Base-by-base conservation (phyloP, 2,113 vertebrate genomes). In the Solea solea region DNA sequence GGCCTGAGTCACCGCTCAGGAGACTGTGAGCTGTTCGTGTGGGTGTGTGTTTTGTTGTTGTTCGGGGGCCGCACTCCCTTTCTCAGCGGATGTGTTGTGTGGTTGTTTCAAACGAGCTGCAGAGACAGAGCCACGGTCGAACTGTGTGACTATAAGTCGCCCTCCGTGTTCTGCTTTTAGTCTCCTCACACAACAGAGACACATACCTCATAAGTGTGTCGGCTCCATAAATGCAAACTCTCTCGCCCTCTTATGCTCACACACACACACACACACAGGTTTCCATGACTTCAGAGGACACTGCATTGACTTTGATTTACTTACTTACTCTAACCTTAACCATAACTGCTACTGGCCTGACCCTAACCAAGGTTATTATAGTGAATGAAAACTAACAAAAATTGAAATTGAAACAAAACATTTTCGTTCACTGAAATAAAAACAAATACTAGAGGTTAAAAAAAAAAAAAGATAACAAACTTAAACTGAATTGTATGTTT, bases 191-290 rank as follows among this genome's bases (percentile, higher is more conserved):
- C 87, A 62, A 64, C 58, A 61, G 67, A 86, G 91, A 76, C 76
- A 91, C 88, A 91, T 87, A 49, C 75, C 86, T 76, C 88, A 86
- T 58, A 7, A 55, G 65, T 53, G 79, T 90, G 90, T 86, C 39
- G 88, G 83, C 40, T 68, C 49, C 70, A 68, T 44, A 25, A 27
- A 78, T 71, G 52, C 16, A 70, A 25, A 54, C 45, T 42, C 48
- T 52, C 60, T 28, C 14, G 2, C 16, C 12, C 60, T 48, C 52
- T 54, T 7, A 44, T 25, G 4, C 39, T 46, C 45, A 51, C 52
- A 50, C 14, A 34, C 69, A 57, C 48, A 61, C 51, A 46, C 68
- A 62, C 57, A 42, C 59, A 40, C 55, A 21, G 21, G 21, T 21
- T 21, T 21, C 21, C 21, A 21, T 21, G 21, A 21, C 21, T 21